phyloP scores from a whole-genome alignment of 2,888 invertebrate species.

The Polydrusus tereticollis region DNA sequence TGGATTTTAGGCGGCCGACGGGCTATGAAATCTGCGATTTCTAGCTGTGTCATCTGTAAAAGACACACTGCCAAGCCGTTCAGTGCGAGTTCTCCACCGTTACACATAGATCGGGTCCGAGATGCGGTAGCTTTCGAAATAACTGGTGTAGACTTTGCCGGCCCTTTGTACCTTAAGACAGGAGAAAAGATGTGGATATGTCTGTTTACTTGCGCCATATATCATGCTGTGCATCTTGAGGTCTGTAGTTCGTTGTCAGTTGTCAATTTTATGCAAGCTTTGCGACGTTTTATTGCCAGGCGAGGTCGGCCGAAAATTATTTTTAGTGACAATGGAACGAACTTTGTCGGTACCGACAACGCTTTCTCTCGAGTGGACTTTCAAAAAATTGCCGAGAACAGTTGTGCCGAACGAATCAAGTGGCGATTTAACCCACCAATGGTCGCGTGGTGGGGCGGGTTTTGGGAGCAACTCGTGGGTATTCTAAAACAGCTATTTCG shows the following conservation, averaged over 20 bases:
- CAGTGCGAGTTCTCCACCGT: constrained; percentile 50
- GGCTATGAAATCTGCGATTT: constrained; percentile 43
- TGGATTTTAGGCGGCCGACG: constrained; percentile 53
- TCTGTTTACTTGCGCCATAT: constrained; percentile 44
- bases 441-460: constrained; percentile 48
- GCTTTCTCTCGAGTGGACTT: no score
- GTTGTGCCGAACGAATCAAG: constrained; percentile 47
- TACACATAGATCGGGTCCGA: constrained; percentile 57
- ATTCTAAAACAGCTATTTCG: constrained; percentile 59
- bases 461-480: constrained; percentile 64
- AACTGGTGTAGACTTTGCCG: constrained; percentile 61
- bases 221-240: constrained; percentile 45
- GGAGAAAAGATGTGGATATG: no score
- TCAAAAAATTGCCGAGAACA: constrained; percentile 41
- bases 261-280: constrained; percentile 51
- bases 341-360: constrained; percentile 40
- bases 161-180: constrained; percentile 60
- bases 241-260: constrained; percentile 53
- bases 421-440: constrained; percentile 62
- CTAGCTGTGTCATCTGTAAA: constrained; percentile 50
- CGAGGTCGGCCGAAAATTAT: no score
- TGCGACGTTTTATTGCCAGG: constrained; percentile 33
- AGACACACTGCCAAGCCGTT: constrained; percentile 50
- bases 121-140: constrained; percentile 58
- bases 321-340: constrained; percentile 31